Evolutionary conservation across 2,888 invertebrate species (phyloP).

Genomic region (Ptilodon capucinus): DNA sequence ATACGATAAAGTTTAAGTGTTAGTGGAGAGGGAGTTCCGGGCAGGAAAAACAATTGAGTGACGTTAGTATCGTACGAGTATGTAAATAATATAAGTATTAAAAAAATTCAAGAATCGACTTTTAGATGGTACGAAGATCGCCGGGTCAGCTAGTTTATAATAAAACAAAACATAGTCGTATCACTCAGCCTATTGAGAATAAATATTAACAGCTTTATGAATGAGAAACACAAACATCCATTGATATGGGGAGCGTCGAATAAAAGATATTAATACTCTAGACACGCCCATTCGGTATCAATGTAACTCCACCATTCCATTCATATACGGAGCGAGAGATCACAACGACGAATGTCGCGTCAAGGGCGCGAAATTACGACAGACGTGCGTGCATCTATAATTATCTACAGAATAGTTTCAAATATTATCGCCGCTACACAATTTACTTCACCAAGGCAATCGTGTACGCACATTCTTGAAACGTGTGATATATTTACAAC

Average conservation of each 20-base stretch:
- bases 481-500: constrained; percentile 14
- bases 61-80: too few species aligned
- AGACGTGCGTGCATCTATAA: constrained; percentile 38
- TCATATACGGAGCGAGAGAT: constrained; percentile 60
- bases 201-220: constrained; percentile 10
- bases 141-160: too few species aligned
- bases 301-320: constrained; percentile 66
- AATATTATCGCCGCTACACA: constrained; percentile 15
- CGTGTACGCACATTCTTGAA: too few species aligned
- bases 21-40: too few species aligned
- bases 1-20: too few species aligned
- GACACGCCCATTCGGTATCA: constrained; percentile 59
- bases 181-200: neutral
- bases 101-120: too few species aligned
- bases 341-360: constrained; percentile 48
- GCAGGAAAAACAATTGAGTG: too few species aligned
- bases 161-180: too few species aligned
- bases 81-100: too few species aligned
- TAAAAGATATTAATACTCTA: constrained; percentile 36
- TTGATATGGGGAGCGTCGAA: constrained; percentile 20
- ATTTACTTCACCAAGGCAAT: constrained; percentile 2
- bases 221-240: constrained; percentile 17
- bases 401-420: constrained; percentile 25
- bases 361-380: constrained; percentile 57
- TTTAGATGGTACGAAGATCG: too few species aligned